Base-by-base conservation (phyloP, 2,113 vertebrate genomes). In the Oxygymnocypris stewartii region DNA sequence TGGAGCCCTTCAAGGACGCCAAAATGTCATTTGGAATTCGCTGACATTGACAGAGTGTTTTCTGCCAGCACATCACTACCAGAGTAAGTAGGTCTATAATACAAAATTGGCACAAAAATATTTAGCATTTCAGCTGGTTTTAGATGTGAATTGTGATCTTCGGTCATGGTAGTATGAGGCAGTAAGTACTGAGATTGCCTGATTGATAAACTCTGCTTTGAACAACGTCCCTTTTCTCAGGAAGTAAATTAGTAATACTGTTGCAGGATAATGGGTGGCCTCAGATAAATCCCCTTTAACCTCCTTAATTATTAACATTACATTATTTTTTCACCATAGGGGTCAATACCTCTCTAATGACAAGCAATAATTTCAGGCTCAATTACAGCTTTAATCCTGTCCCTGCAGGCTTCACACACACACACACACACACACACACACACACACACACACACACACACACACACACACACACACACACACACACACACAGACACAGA, bases 261-360 rank as follows among this genome's bases (percentile, higher is more conserved):
- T 51, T 28, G 69, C 23, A 47, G 79, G 51, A 8, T 76, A 87
- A 77, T 77, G 54, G 37, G n/a, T 81, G 67, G 69, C 31, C 57
- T 49, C 59, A 63, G 57, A 76, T 83, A 51, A 76, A 82, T 82
- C 54, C 42, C 37, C 40, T 81, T 74, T 76, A 28, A 25, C 23
- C 71, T 77, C 67, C 63, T 87, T 51, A 82, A 87, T 82, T 87
- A 87, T 87, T 87, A 76, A 87, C 63, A 28, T n/a, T 51, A 71
- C 79, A 82, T 83, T 87, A 82, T 82, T 82, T 82, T 31, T 77
- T 87, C 74, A 87, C 54, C 40, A 67, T 13, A 61, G 79, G 85
- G 42, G 71, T 87, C 79, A 76, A 83, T 82, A 82, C 57, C 20
- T 76, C 67, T 82, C 28, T 65, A 87, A 77, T 65, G 85, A 77